These are phyloP conservation scores for Papilio dardanus DNA, from an alignment of 1,140 invertebrate genomes.

Conservation along the genomic window DNA sequence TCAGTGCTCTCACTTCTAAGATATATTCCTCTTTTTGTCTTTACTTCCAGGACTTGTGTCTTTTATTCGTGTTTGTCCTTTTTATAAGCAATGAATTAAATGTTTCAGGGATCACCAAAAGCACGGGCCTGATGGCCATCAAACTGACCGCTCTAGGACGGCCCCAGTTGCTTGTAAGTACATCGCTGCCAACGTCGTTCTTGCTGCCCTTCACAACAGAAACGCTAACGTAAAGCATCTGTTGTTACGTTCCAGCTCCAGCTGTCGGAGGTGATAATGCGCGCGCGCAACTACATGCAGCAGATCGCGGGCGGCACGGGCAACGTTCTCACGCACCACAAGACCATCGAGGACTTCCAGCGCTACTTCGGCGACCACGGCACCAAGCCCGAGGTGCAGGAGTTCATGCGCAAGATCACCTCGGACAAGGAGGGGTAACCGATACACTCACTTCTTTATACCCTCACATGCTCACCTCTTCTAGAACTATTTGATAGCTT, in stretches of 20 bases:
- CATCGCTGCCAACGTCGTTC: neutral
- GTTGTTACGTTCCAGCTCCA: slow-evolving; percentile 88
- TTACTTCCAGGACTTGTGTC: too few relatives aligned
- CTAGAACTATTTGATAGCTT: neutral
- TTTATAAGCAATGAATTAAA: slow-evolving; percentile 13
- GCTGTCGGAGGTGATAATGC: slow-evolving; percentile 98
- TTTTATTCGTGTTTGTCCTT: neutral
- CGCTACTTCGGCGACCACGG: slow-evolving; percentile 92
- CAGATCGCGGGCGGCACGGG: slow-evolving; percentile 92
- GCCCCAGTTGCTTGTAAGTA: slow-evolving; percentile 95
- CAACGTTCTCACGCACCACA: slow-evolving; percentile 92
- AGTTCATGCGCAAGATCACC: slow-evolving; percentile 95
- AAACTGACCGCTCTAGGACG: slow-evolving; percentile 98
- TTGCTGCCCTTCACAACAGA: neutral
- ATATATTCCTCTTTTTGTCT: too few relatives aligned
- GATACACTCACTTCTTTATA: neutral
- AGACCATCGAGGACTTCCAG: slow-evolving; percentile 93
- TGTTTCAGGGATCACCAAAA: slow-evolving; percentile 92
- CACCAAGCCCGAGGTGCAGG: slow-evolving; percentile 89
- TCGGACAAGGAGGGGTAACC: slow-evolving; percentile 95
- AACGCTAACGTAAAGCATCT: neutral
- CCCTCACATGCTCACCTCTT: neutral
- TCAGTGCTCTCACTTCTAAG: neutral
- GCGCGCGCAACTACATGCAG: slow-evolving; percentile 95
- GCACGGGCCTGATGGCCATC: slow-evolving; percentile 97